Conservation (phyloP, 2,797 vertebrate genomes). For the Sebastes diploproa region DNA sequence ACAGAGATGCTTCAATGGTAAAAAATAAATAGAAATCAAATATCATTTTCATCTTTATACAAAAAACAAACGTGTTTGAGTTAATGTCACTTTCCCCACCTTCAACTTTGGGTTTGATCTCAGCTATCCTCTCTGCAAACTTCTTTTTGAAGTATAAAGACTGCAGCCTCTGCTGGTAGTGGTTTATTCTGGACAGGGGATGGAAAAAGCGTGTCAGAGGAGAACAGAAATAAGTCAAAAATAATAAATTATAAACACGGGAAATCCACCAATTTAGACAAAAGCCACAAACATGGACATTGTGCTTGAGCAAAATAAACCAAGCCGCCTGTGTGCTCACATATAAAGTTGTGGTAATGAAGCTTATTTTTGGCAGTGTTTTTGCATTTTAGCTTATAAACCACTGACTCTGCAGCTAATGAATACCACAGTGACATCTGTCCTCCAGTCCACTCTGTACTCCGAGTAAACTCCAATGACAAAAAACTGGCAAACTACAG, state of each 20-base stretch:
- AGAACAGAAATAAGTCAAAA: constrained; percentile 37
- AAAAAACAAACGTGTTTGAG: not conserved
- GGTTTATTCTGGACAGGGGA: constrained; percentile 89
- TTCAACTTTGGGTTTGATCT: constrained; percentile 98
- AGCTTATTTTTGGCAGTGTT: constrained; percentile 58
- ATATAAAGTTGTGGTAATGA: constrained; percentile 41
- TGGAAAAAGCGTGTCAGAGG: constrained; percentile 46
- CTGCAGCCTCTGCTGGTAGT: constrained; percentile 96
- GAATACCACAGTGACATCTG: constrained; percentile 54
- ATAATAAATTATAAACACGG: constrained; percentile 55
- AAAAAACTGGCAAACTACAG: not conserved
- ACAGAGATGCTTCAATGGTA: not conserved
- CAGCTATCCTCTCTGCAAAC: constrained; percentile 96
- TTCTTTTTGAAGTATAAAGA: constrained; percentile 99
- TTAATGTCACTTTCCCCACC: constrained; percentile 71
- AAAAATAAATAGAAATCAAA: not conserved
- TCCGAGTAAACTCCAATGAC: not conserved
- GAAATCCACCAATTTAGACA: constrained; percentile 50
- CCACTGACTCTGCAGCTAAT: constrained; percentile 39
- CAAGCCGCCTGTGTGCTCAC: not conserved
- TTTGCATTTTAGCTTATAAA: constrained; percentile 39
- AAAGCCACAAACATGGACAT: constrained; percentile 52
- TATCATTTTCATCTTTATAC: not conserved
- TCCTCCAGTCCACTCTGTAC: constrained; percentile 16
- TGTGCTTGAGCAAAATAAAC: constrained; percentile 14